Conservation (phyloP, 2,888 invertebrate species). For the Pecten maximus region DNA sequence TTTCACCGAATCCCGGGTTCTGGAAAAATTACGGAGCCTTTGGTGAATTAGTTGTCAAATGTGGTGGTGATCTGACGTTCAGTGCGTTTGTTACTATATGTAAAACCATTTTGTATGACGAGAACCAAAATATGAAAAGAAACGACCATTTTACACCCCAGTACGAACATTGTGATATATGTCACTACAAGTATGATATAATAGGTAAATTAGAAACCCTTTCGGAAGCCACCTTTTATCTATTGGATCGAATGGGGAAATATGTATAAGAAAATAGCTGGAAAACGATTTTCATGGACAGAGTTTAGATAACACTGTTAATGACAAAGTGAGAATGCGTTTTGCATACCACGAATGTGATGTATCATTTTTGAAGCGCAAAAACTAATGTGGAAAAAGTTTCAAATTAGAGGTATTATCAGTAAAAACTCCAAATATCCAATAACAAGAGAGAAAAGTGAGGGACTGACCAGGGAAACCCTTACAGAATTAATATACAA, state of each 20-base stretch:
- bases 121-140: not conserved
- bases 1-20: too few relatives aligned
- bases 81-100: conserved; percentile 41
- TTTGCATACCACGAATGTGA: not conserved
- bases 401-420: conserved; percentile 44
- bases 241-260: conserved; percentile 42
- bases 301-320: conserved; percentile 1
- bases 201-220: conserved; percentile 47
- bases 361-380: conserved; percentile 42
- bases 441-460: not conserved
- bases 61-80: conserved; percentile 46
- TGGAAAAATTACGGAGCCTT: too few relatives aligned
- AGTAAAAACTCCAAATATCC: conserved; percentile 40
- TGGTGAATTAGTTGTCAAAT: too few relatives aligned
- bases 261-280: not conserved
- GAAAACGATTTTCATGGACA: conserved; percentile 36
- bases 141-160: conserved; percentile 42
- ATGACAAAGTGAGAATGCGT: not conserved
- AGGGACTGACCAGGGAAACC: not conserved
- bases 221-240: conserved; percentile 27
- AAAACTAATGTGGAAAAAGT: conserved; percentile 41
- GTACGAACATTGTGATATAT: conserved; percentile 36
- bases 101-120: not conserved
- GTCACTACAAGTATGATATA: conserved; percentile 17
- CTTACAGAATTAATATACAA: not conserved